Conservation (phyloP, 2,113 vertebrate genomes). For the Osmerus mordax region DNA sequence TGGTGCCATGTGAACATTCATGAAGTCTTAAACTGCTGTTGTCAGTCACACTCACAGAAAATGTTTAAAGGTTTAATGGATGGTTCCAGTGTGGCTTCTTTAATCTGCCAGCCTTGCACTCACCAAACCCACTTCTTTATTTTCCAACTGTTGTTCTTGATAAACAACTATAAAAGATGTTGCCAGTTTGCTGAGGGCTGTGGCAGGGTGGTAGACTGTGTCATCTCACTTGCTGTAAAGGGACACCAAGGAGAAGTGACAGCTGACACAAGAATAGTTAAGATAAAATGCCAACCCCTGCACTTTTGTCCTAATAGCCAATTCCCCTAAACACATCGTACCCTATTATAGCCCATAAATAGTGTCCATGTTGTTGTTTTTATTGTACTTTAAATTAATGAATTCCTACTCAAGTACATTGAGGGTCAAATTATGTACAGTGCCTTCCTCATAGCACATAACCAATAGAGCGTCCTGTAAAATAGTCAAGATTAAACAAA, state of each 20-base stretch:
- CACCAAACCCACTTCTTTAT: constrained; percentile 45
- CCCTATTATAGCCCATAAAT: not conserved
- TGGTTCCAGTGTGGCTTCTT: not conserved
- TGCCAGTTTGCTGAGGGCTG: not conserved
- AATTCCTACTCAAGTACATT: too few species aligned
- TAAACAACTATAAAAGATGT: not conserved
- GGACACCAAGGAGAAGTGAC: not conserved
- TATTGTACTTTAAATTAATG: too few species aligned
- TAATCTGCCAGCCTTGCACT: constrained; percentile 10
- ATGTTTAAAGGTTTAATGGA: too few species aligned
- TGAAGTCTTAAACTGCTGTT: too few species aligned
- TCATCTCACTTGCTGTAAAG: not conserved
- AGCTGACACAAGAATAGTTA: not conserved
- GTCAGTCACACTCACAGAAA: not conserved
- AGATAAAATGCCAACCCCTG: not conserved
- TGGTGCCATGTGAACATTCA: too few species aligned
- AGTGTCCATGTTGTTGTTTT: not conserved
- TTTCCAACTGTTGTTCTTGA: constrained; percentile 25
- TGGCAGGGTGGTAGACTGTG: not conserved
- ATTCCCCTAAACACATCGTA: not conserved
- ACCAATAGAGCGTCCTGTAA: too few species aligned
- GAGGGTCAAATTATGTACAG: too few species aligned
- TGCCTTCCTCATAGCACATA: too few species aligned
- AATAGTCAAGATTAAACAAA: too few species aligned
- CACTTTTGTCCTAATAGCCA: not conserved